These are phyloP conservation scores for Gobionotothen gibberifrons DNA, from an alignment of 2,797 vertebrate species.

Conservation along the genomic window DNA sequence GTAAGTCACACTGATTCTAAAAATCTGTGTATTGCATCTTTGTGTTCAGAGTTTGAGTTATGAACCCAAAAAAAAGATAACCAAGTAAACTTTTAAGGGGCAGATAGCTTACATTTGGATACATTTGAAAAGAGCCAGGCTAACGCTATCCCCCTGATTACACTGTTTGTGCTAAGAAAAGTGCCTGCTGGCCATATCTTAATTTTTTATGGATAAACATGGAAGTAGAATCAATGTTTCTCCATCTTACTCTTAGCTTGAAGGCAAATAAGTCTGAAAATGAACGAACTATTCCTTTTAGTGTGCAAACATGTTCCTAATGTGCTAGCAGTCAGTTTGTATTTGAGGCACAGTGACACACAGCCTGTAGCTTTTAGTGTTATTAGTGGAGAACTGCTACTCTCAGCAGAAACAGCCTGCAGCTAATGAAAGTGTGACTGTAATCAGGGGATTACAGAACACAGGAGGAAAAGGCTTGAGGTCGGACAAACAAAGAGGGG, in stretches of 20 bases:
- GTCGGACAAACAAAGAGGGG: slow-evolving; percentile 55
- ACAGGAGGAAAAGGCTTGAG: slow-evolving; percentile 13
- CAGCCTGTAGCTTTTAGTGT: slow-evolving; percentile 55
- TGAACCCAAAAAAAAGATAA: too few species aligned
- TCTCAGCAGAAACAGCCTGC: slow-evolving; percentile 71
- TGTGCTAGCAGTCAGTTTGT: slow-evolving; percentile 29
- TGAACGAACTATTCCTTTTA: neutral
- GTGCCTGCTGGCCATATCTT: neutral
- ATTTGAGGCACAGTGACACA: slow-evolving; percentile 38
- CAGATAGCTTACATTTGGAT: too few species aligned
- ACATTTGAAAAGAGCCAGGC: neutral
- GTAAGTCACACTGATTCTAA: too few species aligned
- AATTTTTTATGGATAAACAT: slow-evolving; percentile 5
- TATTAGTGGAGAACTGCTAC: slow-evolving; percentile 63
- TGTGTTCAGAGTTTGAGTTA: too few species aligned
- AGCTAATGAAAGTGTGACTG: slow-evolving; percentile 74
- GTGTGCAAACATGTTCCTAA: neutral
- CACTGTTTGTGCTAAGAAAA: slow-evolving; percentile 5
- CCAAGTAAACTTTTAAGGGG: too few species aligned
- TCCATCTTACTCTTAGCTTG: neutral
- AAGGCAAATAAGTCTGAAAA: neutral
- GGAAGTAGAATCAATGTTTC: neutral
- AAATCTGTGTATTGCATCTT: too few species aligned
- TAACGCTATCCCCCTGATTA: neutral
- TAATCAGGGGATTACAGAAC: slow-evolving; percentile 71